Evolutionary conservation across 2,888 invertebrate genomes (phyloP).

Genomic region (Mycalesis mineus): DNA sequence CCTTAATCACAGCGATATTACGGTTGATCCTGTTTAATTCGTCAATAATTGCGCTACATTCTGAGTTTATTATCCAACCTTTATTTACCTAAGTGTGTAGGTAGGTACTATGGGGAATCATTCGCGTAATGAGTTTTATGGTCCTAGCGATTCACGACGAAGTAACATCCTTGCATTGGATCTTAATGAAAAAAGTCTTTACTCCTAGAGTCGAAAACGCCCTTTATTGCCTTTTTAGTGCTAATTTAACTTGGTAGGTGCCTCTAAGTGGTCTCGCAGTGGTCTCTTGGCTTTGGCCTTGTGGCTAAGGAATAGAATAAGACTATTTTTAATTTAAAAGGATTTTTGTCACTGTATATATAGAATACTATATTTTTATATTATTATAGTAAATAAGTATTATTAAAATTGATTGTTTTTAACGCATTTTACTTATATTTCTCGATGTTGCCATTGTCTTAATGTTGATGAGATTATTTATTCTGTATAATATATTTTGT

Average conservation of each 20-base stretch:
- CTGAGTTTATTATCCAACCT: too few species aligned
- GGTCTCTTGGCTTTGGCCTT: constrained; percentile 34
- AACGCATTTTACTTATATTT: constrained; percentile 49
- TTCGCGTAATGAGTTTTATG: neutral
- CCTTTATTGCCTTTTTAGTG: constrained; percentile 28
- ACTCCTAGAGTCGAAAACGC: constrained; percentile 23
- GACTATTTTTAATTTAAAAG: constrained; percentile 49
- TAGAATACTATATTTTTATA: constrained; percentile 70
- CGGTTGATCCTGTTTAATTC: neutral
- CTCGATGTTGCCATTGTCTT: constrained; percentile 55
- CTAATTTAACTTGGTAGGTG: constrained; percentile 24
- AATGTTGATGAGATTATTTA: constrained; percentile 42
- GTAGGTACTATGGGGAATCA: too few species aligned
- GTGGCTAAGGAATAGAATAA: constrained; percentile 23
- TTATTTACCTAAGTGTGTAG: too few species aligned
- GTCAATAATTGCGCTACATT: too few species aligned
- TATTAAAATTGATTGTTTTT: constrained; percentile 51
- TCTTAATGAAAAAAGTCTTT: constrained; percentile 29
- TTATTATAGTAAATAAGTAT: constrained; percentile 62
- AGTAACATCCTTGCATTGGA: constrained; percentile 5
- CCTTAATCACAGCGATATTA: neutral
- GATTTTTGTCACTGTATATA: constrained; percentile 69
- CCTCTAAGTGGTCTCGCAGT: constrained; percentile 44
- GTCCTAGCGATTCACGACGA: neutral
- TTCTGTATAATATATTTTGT: neutral